Conservation (phyloP, 1,140 invertebrate species). For the Araneus ventricosus region DNA sequence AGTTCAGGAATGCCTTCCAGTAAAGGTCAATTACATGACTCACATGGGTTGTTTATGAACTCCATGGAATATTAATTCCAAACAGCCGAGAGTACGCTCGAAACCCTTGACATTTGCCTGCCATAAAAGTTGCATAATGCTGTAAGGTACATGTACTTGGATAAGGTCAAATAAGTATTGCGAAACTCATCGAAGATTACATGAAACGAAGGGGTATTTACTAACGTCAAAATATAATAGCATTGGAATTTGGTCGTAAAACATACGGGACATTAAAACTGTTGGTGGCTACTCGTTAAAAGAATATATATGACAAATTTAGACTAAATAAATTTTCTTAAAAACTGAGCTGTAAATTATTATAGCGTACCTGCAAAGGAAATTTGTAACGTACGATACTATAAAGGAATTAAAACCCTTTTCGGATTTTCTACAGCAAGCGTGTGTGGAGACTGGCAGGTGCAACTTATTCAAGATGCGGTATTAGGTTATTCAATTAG, state of each 20-base stretch:
- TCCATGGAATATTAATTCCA: not conserved
- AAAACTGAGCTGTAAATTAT: not conserved
- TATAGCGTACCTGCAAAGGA: not conserved
- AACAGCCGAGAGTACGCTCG: not conserved
- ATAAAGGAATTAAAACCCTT: conserved; percentile 3
- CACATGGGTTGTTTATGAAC: not conserved
- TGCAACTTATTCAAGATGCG: not conserved
- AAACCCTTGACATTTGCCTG: not conserved
- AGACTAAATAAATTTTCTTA: not conserved
- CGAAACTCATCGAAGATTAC: too few species aligned
- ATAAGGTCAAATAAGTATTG: not conserved
- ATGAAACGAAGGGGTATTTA: too few species aligned
- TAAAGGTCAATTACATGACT: not conserved
- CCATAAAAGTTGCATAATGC: not conserved
- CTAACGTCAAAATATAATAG: too few species aligned
- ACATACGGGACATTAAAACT: too few species aligned
- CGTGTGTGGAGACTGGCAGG: not conserved
- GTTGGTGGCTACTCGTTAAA: too few species aligned
- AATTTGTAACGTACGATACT: not conserved
- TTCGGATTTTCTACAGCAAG: not conserved
- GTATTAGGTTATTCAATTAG: conserved; percentile 15
- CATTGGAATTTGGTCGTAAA: too few species aligned
- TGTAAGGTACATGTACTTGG: not conserved
- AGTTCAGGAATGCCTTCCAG: not conserved
- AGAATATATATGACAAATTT: too few species aligned